phyloP scores from a whole-genome alignment of 2,888 invertebrate genomes.

The Schizaphis graminum region DNA sequence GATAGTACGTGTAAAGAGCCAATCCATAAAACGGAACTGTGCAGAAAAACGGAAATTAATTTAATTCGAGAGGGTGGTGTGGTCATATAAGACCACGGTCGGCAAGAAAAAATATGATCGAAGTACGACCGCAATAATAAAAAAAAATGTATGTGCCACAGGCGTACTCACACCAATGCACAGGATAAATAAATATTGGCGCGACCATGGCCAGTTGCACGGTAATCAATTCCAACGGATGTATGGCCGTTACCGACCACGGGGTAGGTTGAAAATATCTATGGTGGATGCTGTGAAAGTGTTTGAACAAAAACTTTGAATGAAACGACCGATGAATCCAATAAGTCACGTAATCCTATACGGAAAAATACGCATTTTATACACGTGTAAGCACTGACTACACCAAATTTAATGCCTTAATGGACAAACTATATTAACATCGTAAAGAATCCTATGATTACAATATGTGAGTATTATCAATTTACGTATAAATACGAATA shows the following conservation, averaged over 20 bases:
- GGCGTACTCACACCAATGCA: constrained; percentile 78
- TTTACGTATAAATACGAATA: background rate
- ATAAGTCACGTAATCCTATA: constrained; percentile 78
- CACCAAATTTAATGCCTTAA: background rate
- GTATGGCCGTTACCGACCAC: constrained; percentile 82
- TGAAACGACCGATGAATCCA: constrained; percentile 79
- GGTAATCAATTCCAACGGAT: constrained; percentile 79
- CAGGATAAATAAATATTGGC: constrained; percentile 77
- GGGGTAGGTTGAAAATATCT: constrained; percentile 83
- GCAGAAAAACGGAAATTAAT: background rate
- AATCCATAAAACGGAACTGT: constrained; percentile 60
- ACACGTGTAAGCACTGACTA: background rate
- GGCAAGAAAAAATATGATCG: background rate
- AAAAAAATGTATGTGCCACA: background rate
- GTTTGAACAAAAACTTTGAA: constrained; percentile 78
- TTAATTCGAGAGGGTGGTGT: background rate
- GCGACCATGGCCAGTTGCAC: constrained; percentile 76
- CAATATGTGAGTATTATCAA: background rate
- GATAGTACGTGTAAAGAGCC: constrained; percentile 78
- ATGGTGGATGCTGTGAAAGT: constrained; percentile 83
- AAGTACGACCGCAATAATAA: background rate
- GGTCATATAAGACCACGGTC: background rate
- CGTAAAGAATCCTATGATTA: background rate
- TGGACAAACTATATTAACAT: background rate
- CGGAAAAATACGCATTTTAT: background rate